Conservation (phyloP, 2,797 vertebrate genomes). For the Hephaestus fuliginosus region DNA sequence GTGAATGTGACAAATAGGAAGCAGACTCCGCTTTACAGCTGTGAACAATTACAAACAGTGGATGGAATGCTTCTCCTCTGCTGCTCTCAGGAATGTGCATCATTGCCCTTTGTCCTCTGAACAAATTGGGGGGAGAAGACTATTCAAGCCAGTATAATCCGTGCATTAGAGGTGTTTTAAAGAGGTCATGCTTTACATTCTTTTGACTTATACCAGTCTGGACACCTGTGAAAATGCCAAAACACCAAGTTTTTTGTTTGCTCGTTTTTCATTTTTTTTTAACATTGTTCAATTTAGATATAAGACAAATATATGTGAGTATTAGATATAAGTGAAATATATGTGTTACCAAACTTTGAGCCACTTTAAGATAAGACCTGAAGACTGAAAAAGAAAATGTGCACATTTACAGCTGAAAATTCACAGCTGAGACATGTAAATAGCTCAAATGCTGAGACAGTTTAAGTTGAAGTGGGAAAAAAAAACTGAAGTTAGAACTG, state of each 20-base stretch:
- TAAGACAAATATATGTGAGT: not conserved
- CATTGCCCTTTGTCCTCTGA: conserved; percentile 75
- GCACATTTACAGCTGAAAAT: not conserved
- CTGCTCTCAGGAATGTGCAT: conserved; percentile 77
- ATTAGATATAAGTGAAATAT: not conserved
- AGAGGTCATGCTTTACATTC: conserved; percentile 27
- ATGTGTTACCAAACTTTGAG: not conserved
- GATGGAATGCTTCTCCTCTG: conserved; percentile 76
- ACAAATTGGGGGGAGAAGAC: conserved; percentile 67
- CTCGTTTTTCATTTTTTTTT: not conserved
- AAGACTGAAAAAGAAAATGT: not conserved
- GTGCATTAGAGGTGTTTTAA: conserved; percentile 36
- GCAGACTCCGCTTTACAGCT: conserved; percentile 74
- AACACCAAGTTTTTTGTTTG: not conserved
- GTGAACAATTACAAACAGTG: conserved; percentile 82
- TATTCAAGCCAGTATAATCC: conserved; percentile 54
- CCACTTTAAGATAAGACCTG: not conserved
- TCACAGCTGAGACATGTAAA: not conserved
- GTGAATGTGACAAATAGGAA: conserved; percentile 83
- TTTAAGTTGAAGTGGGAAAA: not conserved
- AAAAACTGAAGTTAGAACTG: not conserved
- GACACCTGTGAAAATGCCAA: conserved; percentile 58
- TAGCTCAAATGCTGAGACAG: not conserved
- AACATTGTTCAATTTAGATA: not conserved
- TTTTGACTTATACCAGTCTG: conserved; percentile 22